Percentiles rank a stretch among this genome's conserved stretches.
These are phyloP conservation scores for Neoscelio sp. DNA, from an alignment of 2,888 invertebrate genomes.

Conservation along the genomic window DNA sequence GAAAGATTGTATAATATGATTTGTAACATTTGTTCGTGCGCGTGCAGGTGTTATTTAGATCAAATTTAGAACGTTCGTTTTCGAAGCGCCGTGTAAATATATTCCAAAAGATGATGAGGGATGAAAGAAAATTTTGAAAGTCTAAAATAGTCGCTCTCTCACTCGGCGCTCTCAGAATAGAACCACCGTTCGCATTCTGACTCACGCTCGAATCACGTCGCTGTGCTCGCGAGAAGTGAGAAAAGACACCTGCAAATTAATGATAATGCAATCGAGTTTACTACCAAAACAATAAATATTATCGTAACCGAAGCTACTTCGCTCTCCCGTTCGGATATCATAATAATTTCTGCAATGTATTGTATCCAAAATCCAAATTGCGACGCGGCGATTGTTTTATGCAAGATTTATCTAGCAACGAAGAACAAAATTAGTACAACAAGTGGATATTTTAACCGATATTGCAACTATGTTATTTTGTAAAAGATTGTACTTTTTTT, in stretches of 20 bases:
- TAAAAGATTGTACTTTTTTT: too few relatives aligned
- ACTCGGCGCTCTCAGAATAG: slow-evolving; percentile 58
- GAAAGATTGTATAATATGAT: slow-evolving; percentile 42
- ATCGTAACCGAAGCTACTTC: background rate
- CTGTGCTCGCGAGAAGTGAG: slow-evolving; percentile 44
- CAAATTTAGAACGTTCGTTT: slow-evolving; percentile 58
- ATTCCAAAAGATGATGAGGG: slow-evolving; percentile 63
- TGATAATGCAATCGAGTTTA: slow-evolving; percentile 52
- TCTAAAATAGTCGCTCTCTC: slow-evolving; percentile 67
- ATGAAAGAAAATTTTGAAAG: slow-evolving; percentile 67
- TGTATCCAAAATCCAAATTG: too few relatives aligned
- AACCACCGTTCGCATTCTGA: slow-evolving; percentile 61
- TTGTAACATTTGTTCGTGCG: slow-evolving; percentile 33
- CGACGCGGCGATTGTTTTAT: too few relatives aligned
- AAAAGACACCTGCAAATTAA: slow-evolving; percentile 59
- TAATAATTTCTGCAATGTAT: background rate
- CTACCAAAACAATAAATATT: slow-evolving; percentile 60
- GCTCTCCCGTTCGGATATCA: background rate
- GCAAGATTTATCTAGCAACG: too few relatives aligned
- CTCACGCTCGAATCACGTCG: slow-evolving; percentile 60
- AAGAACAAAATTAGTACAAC: too few relatives aligned
- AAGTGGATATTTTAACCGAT: background rate
- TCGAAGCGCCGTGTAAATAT: slow-evolving; percentile 42
- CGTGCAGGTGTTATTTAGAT: slow-evolving; percentile 41
- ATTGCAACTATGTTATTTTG: slow-evolving; percentile 5